A percentile compares a stretch with the other conserved stretches of the same genome.
These are phyloP conservation scores for Galbula dea DNA, from an alignment of 2,113 vertebrate species.

Conservation along the genomic window DNA sequence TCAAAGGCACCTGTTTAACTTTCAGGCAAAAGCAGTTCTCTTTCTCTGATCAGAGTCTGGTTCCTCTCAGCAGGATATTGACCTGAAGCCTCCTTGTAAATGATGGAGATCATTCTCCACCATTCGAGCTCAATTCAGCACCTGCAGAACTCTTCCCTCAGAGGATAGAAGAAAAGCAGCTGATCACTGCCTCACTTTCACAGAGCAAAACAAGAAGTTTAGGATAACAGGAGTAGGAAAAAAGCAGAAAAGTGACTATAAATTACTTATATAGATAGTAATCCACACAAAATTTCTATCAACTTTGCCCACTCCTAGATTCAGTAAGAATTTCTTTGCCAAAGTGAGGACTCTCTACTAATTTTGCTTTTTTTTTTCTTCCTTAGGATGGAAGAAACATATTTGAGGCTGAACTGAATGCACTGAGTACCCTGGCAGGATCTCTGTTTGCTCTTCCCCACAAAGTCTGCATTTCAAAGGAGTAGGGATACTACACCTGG, in stretches of 20 bases:
- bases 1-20: not conserved
- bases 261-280: not conserved
- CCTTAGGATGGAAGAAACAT: not conserved
- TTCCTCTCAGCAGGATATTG: not conserved
- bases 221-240: not conserved
- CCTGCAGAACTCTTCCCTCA: not conserved
- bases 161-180: not conserved
- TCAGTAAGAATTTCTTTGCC: not conserved
- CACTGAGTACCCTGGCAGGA: not conserved
- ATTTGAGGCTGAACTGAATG: not conserved
- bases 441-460: not conserved
- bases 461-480: not conserved
- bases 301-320: not conserved
- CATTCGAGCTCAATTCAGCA: not conserved
- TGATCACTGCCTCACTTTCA: not conserved
- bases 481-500: not conserved
- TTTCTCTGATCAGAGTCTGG: not conserved
- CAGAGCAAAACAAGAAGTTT: not conserved
- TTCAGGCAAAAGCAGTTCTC: not conserved
- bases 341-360: not conserved
- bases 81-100: slow-evolving; percentile 20
- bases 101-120: not conserved
- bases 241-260: not conserved
- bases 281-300: not conserved
- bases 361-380: not conserved